Conservation (phyloP, 2,888 invertebrate species). For the Agonopterix alstromeriana region DNA sequence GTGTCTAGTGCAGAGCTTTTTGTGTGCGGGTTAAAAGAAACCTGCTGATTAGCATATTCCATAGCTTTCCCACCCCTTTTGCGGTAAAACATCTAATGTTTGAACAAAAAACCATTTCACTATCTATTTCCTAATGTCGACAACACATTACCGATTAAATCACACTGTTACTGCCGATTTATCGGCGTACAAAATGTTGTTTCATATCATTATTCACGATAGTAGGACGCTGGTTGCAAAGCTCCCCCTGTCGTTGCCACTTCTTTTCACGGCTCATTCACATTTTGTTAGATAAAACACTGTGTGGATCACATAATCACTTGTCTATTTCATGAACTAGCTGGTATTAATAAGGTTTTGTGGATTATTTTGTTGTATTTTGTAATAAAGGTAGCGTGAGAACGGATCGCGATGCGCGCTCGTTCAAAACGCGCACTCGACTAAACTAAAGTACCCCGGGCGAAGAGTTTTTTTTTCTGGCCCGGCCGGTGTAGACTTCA, state of each 20-base stretch:
- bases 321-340: conserved; percentile 27
- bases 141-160: conserved; percentile 62
- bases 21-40: conserved; percentile 68
- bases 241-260: conserved; percentile 32
- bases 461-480: conserved; percentile 38
- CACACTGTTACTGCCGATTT: conserved; percentile 59
- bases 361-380: conserved; percentile 58
- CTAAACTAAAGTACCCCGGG: conserved; percentile 58
- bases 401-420: conserved; percentile 30
- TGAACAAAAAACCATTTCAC: conserved; percentile 22
- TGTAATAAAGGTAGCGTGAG: conserved; percentile 12
- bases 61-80: conserved; percentile 48
- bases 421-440: conserved; percentile 45
- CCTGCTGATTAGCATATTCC: conserved; percentile 69
- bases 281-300: conserved; percentile 18
- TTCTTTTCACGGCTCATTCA: conserved; percentile 20
- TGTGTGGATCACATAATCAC: conserved; percentile 29
- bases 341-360: conserved; percentile 34
- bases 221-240: conserved; percentile 39
- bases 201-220: conserved; percentile 61
- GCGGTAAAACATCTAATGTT: conserved; percentile 27
- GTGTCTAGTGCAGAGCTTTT: conserved; percentile 74
- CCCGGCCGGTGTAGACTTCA: conserved; percentile 50
- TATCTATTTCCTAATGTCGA: conserved; percentile 37
- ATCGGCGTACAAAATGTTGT: conserved; percentile 61